Evolutionary conservation across 2,888 invertebrate species (phyloP), one percentile per base, ranked within the genome.

Genomic region (Steinernema carpocapsae): DNA sequence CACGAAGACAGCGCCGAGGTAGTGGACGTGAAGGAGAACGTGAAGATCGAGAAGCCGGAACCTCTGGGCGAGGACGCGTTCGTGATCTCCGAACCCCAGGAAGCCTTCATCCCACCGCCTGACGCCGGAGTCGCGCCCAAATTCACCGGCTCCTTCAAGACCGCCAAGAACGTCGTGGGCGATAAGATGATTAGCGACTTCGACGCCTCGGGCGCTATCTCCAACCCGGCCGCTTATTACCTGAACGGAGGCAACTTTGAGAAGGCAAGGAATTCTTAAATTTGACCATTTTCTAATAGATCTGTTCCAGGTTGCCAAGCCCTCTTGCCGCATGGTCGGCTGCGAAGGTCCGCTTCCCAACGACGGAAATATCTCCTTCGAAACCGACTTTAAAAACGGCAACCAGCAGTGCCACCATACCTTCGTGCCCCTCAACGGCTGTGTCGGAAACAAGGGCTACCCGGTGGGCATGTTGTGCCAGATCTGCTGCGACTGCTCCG

Each of bases 391-490:
- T 51, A 37, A 76, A 56, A 42, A 52, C 74, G 73, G 76, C 79
- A 26, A 26, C 26, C 56, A 56, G 26, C 56, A 56, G n/a, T 85
- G 84, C 78, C 79, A 77, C 56, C 82, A 84, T 73, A 81, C 82
- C 26, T 85, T 85, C 74, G 83, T 85, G 12, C 80, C 85, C 29
- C 74, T 85, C 73, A 85, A 85, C 72, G 80, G 81, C 32, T 85
- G 85, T 76, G 75, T 78, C 43, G 81, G 82, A 73, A 77, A 77
- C 75, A 70, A 79, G 74, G 83, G 83, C 72, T 85, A 85, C 75
- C 84, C 84, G 24, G 80, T 84, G 76, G 85, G 85, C 46, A 85
- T 85, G 85, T 74, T 84, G 26, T 85, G 85, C 79, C 80, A 80
- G 22, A 80, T 85, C 51, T 85, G 85, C 77, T 85, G 85, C 72